Evolutionary conservation across 2,797 vertebrate species (phyloP).

Genomic region (Clangula hyemalis): DNA sequence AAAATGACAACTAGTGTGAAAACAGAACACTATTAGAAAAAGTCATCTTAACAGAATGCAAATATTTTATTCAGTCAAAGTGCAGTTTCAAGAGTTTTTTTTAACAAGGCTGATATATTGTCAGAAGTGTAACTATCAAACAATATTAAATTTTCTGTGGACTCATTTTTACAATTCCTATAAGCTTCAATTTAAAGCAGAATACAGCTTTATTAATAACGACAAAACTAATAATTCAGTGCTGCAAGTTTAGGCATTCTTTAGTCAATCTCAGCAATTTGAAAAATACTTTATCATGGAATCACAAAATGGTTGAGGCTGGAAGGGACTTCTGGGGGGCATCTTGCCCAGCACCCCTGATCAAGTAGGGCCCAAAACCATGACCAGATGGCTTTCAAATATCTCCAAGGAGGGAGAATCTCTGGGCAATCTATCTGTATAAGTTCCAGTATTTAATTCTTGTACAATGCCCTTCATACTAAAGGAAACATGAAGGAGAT

Average conservation of each 20-base stretch:
- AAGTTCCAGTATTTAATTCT: not conserved
- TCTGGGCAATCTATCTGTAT: not conserved
- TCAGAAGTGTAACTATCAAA: not conserved
- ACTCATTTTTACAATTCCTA: not conserved
- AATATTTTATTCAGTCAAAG: not conserved
- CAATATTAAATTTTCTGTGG: not conserved
- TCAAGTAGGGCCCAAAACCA: not conserved
- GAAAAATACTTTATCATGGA: not conserved
- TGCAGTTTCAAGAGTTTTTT: not conserved
- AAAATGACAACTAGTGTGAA: not conserved
- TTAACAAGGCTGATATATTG: not conserved
- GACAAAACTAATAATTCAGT: not conserved
- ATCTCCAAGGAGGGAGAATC: not conserved
- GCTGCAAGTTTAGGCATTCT: not conserved
- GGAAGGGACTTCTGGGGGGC: not conserved
- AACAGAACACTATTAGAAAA: not conserved
- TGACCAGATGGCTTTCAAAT: not conserved
- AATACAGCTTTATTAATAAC: not conserved
- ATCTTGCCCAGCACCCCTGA: fast-evolving
- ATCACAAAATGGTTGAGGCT: not conserved
- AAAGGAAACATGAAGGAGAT: not conserved
- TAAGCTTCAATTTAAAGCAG: not conserved
- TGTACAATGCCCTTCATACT: not conserved
- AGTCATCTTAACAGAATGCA: not conserved
- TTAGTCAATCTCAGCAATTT: not conserved